Evolutionary conservation across 2,797 vertebrate genomes (phyloP).

Genomic region (Heliangelus exortis): DNA sequence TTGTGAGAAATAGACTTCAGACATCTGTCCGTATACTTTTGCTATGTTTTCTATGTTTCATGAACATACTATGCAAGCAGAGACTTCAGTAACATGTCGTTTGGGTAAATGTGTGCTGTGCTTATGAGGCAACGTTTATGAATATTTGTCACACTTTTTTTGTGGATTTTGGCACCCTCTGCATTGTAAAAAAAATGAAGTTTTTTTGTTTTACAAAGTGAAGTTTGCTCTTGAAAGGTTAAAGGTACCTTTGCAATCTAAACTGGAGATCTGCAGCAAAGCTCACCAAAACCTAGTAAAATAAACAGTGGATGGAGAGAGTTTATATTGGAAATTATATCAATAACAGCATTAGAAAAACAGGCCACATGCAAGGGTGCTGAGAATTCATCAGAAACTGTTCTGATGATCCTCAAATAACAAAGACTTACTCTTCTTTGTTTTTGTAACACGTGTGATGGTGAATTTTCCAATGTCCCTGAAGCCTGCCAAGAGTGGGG

Average conservation of each 20-base stretch:
- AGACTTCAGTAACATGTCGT: not conserved
- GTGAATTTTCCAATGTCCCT: conserved; percentile 33
- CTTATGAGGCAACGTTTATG: not conserved
- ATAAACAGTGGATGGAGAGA: conserved; percentile 45
- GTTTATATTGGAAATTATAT: conserved; percentile 55
- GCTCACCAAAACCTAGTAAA: conserved; percentile 48
- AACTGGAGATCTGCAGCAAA: conserved; percentile 42
- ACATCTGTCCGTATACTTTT: not conserved
- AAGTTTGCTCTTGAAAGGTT: conserved; percentile 20
- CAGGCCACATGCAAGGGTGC: conserved; percentile 11
- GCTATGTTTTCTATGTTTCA: too few species aligned
- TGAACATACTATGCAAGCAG: not conserved
- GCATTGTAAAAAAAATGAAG: not conserved
- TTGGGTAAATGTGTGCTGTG: not conserved
- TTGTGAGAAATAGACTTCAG: not conserved
- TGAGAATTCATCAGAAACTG: conserved; percentile 52
- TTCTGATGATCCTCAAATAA: conserved; percentile 47
- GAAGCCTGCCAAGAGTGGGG: conserved; percentile 49
- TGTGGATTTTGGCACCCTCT: conserved; percentile 34
- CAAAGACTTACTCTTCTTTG: conserved; percentile 46
- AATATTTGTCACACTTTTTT: not conserved
- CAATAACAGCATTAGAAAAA: conserved; percentile 42
- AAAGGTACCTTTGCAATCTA: conserved; percentile 35
- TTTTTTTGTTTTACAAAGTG: not conserved
- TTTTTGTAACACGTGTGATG: conserved; percentile 14